Conservation (phyloP, 2,797 vertebrate genomes). For the Glyptemys insculpta region DNA sequence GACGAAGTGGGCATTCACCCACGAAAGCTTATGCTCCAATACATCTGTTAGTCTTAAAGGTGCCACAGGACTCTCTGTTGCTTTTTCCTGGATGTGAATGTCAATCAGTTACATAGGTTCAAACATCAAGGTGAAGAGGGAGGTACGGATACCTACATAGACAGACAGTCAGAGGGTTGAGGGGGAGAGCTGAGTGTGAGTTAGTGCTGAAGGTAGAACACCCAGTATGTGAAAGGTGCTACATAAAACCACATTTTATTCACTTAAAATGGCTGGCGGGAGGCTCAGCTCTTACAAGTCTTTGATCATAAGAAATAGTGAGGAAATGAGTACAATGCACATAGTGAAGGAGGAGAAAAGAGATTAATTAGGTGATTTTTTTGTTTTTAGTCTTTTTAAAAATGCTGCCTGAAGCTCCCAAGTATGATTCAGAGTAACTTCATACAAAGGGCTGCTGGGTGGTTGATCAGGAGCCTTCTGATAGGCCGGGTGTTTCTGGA, state of each 20-base stretch:
- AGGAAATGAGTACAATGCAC: not conserved
- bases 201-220: not conserved
- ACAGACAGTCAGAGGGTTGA: not conserved
- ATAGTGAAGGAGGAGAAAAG: not conserved
- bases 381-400: not conserved
- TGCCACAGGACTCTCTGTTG: too few relatives aligned
- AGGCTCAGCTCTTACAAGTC: not conserved
- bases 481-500: not conserved
- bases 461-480: not conserved
- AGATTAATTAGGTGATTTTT: not conserved
- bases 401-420: not conserved
- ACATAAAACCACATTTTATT: not conserved
- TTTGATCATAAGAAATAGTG: fast-evolving
- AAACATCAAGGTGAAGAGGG: too few relatives aligned
- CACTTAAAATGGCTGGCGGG: not conserved
- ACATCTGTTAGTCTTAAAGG: too few relatives aligned
- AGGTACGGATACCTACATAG: not conserved
- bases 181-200: too few relatives aligned
- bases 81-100: too few relatives aligned
- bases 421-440: not conserved
- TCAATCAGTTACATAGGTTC: too few relatives aligned
- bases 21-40: too few relatives aligned
- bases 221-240: too few relatives aligned
- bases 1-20: too few relatives aligned
- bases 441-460: not conserved